Evolutionary conservation across 2,888 invertebrate species (phyloP).

Genomic region (Chymomyza procnemis): DNA sequence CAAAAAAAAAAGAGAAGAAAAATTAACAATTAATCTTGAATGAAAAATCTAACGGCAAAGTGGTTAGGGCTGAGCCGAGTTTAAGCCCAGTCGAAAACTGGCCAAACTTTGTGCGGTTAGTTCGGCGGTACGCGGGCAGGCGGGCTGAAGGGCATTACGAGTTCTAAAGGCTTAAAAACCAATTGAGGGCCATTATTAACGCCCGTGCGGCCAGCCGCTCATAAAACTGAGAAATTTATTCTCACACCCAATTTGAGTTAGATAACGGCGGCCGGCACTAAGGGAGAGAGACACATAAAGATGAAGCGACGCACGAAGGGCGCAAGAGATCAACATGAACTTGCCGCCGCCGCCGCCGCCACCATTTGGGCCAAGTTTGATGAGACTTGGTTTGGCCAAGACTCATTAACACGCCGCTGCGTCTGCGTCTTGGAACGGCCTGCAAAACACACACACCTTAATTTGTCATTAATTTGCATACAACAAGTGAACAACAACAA

Average conservation of each 20-base stretch:
- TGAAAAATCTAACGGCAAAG: slow-evolving; percentile 60
- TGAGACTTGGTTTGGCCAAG: slow-evolving; percentile 22
- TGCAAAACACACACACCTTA: slow-evolving; percentile 70
- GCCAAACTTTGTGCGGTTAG: background rate
- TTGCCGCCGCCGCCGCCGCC: background rate
- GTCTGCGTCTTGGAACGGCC: slow-evolving; percentile 21
- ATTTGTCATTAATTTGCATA: slow-evolving; percentile 73
- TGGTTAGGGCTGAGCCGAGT: background rate
- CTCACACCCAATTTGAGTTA: slow-evolving; percentile 71
- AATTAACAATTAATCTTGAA: slow-evolving; percentile 67
- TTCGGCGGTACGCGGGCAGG: too few relatives aligned
- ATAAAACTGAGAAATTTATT: slow-evolving; percentile 71
- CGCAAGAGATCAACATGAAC: background rate
- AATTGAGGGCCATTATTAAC: slow-evolving; percentile 66
- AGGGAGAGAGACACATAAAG: slow-evolving; percentile 39
- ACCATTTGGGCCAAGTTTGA: slow-evolving; percentile 26
- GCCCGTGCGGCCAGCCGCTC: slow-evolving; percentile 47
- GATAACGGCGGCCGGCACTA: slow-evolving; percentile 10
- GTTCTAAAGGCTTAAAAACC: slow-evolving; percentile 44
- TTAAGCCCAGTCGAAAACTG: background rate
- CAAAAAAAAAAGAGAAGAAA: too few relatives aligned
- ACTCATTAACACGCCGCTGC: slow-evolving; percentile 5
- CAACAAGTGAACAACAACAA: slow-evolving; percentile 4
- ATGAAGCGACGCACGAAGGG: background rate
- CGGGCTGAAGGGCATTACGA: background rate